These are phyloP conservation scores for Takifugu flavidus DNA, from an alignment of 2,113 vertebrate species.

Conservation along the genomic window DNA sequence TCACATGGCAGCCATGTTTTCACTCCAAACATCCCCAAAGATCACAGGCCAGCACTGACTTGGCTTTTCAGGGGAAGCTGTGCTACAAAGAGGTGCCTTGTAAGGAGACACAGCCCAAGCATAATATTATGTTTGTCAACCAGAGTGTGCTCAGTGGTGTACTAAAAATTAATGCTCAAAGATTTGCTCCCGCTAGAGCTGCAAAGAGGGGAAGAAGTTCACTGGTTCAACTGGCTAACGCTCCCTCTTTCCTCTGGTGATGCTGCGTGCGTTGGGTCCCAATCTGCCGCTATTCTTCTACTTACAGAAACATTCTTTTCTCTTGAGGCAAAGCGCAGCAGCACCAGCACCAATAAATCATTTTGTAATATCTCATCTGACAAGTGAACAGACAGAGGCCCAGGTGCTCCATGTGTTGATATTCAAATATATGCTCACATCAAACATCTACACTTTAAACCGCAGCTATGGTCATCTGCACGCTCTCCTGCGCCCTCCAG, in stretches of 20 bases:
- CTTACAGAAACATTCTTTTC: conserved; percentile 28
- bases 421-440: conserved; percentile 57
- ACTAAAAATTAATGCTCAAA: conserved; percentile 61
- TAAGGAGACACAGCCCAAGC: conserved; percentile 53
- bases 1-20: conserved; percentile 66
- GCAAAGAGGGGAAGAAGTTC: conserved; percentile 40
- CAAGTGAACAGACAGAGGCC: conserved; percentile 21
- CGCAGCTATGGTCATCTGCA: conserved; percentile 42
- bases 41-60: conserved; percentile 67
- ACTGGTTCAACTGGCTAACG: conserved; percentile 12
- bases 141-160: conserved; percentile 49
- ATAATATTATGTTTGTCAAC: conserved; percentile 77
- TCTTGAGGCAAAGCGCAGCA: conserved; percentile 14
- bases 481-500: conserved; percentile 52
- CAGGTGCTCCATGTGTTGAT: conserved; percentile 38
- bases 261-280: not conserved
- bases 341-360: conserved; percentile 39
- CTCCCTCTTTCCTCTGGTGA: not conserved
- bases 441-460: conserved; percentile 35
- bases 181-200: conserved; percentile 50
- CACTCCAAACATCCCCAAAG: conserved; percentile 69
- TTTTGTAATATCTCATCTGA: conserved; percentile 37
- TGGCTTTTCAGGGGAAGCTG: conserved; percentile 37
- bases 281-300: conserved; percentile 9
- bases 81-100: conserved; percentile 68